Evolutionary conservation across 1,140 invertebrate genomes (phyloP), one percentile per base, ranked within the genome.

Genomic region (Drosophila nasuta): DNA sequence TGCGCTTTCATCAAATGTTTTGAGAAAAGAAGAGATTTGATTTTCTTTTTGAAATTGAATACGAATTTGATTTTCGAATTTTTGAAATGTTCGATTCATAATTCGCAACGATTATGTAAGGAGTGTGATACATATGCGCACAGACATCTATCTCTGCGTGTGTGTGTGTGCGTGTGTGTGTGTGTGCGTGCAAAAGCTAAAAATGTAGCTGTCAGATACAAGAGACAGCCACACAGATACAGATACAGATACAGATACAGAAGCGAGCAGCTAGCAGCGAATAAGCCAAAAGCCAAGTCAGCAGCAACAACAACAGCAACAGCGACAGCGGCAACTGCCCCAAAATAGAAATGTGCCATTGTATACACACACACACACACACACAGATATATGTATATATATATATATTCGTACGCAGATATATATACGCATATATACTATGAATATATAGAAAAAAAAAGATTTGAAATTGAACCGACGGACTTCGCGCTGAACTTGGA

Each of bases 321-420:
- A 30, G 25, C 35, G 33, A 13, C 58, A 54, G 20, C 49, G 25
- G 20, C 43, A 56, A 41, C 63, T 46, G 65, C 41, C 33, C 74
- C 65, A 82, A 85, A 86, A 86, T 86, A 86, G 82, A 86, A 76
- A 71, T 48, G 48, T 78, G 58, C 66, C 56, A 69, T 51, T 72
- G 62, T 72, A 45, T 30, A 60, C 45, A 82, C 68, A 68, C 60
- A 52, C 28, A 68, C 60, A 52, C 28, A 35, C 43, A 45, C 17
- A 45, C 48, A 60, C 48, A 79, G 43, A 76, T 11, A 46, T 8
- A 58, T 6, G 54, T 48, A 59, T 41, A 68, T 49, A 71, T 41
- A 15, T 49, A 15, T 17, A n/a, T 33, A 69, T 33, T 59, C 25
- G 30, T 57, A 71, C 17, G 60, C 10, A 45, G n/a, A 60, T 17